Base-by-base conservation (phyloP, 2,888 invertebrate genomes). In the Himalopsyche anomala region DNA sequence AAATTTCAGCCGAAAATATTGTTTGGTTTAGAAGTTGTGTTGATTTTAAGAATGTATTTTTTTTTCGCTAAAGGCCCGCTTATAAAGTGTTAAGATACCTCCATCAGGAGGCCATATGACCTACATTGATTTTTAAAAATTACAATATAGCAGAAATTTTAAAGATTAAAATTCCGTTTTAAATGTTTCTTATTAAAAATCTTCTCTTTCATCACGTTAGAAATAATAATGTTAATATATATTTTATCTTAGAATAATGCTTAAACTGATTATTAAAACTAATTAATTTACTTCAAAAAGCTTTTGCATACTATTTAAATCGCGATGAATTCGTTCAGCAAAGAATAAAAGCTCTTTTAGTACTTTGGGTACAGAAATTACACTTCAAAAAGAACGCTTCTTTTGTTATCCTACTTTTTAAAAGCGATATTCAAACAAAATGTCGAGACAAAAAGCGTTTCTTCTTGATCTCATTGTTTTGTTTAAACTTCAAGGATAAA, bases 351-450 rank as follows among this genome's bases (percentile, higher is more conserved):
- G 36, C 74, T 74, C 11, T 12, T 74, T 69, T 4, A 62, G n/a
- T 11, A 28, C 69, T 69, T 69, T 36, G 69, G 11, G 74, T 38
- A 74, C 5, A 74, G 38, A 74, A 74, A 74, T 74, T 74, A 74
- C 74, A 74, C 74, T 74, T 74, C 36, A 36, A 74, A 19, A 69
- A 74, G 74, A 74, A 74, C 9, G 74, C 28, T 74, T 74, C 36
- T 74, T 74, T 74, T 74, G 74, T 74, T 74, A 36, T 12, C 11
- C 38, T 12, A 28, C 36, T 74, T 74, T 62, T 74, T 74, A 74
- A 74, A 74, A 38, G 38, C 15, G 36, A 74, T 74, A 74, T 74
- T 69, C 74, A 74, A 74, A 74, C 19, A 62, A 38, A 74, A 38
- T 74, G 74, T 12, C 12, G 36, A 36, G 74, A 74, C 74, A 74